Conservation (phyloP, 2,888 invertebrate genomes). For the Rhimphoctona megacephalus region DNA sequence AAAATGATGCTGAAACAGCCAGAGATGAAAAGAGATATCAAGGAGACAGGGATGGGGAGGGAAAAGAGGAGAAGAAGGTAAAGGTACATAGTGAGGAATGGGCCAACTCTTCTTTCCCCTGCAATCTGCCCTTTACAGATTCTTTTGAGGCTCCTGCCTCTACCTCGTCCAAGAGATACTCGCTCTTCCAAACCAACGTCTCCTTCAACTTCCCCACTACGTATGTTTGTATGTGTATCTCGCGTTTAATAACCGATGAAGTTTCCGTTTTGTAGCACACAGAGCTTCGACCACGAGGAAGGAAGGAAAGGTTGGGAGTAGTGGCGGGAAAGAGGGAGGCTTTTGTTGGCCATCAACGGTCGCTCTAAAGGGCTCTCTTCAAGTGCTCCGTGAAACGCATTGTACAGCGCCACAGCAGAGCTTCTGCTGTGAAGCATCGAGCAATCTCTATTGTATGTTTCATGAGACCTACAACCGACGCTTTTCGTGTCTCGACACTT, state of each 20-base stretch:
- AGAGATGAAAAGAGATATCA: background rate
- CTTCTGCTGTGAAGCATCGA: conserved; percentile 25
- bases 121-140: conserved; percentile 50
- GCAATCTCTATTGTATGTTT: conserved; percentile 45
- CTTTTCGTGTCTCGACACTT: conserved; percentile 33
- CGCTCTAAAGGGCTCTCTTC: conserved; percentile 18
- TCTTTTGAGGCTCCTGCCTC: conserved; percentile 64
- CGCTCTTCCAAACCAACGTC: conserved; percentile 23
- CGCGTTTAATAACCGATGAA: conserved; percentile 73
- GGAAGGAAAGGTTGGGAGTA: background rate
- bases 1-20: conserved; percentile 3
- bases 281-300: conserved; percentile 41
- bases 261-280: conserved; percentile 68
- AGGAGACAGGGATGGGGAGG: background rate
- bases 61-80: conserved; percentile 4
- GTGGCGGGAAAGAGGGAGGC: conserved; percentile 33
- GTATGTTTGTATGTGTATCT: conserved; percentile 41
- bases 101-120: conserved; percentile 9
- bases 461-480: conserved; percentile 49
- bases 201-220: background rate
- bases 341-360: conserved; percentile 70
- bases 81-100: conserved; percentile 30
- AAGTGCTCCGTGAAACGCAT: conserved; percentile 44
- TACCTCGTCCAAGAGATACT: conserved; percentile 49
- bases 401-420: conserved; percentile 23